phyloP scores from a whole-genome alignment of 2,113 vertebrate species.

The Megaleporinus macrocephalus region DNA sequence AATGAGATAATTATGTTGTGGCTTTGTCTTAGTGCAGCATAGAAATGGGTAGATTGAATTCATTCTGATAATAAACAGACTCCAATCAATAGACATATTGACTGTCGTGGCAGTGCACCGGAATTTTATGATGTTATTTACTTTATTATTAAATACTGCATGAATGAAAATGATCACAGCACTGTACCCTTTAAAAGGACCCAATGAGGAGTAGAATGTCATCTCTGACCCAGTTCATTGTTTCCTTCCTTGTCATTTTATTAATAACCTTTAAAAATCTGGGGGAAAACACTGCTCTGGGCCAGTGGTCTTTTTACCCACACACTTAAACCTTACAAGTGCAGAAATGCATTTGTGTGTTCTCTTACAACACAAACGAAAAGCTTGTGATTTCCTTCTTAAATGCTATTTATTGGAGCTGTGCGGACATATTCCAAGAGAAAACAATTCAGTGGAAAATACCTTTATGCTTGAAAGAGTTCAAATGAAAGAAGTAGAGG shows the following conservation, averaged over 20 bases:
- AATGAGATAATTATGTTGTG: too few species aligned
- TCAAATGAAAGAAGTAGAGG: too few species aligned
- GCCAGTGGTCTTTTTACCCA: conserved; percentile 8
- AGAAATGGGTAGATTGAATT: too few species aligned
- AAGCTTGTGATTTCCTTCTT: too few species aligned
- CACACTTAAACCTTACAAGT: not conserved
- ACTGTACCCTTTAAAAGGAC: conserved; percentile 30
- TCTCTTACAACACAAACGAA: too few species aligned
- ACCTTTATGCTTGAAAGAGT: too few species aligned
- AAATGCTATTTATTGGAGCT: too few species aligned
- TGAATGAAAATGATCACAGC: conserved; percentile 25
- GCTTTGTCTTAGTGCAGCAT: too few species aligned
- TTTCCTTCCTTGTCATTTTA: conserved; percentile 52
- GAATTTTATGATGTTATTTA: not conserved
- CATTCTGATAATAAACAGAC: too few species aligned
- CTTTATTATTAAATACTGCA: conserved; percentile 1
- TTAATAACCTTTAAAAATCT: conserved; percentile 53
- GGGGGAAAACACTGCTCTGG: conserved; percentile 46
- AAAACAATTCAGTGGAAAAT: too few species aligned
- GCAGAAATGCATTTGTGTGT: too few species aligned
- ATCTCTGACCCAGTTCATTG: conserved; percentile 51
- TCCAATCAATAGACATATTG: not conserved
- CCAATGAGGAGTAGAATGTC: conserved; percentile 24
- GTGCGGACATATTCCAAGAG: too few species aligned
- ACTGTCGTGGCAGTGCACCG: not conserved